A percentile compares a stretch with the other conserved stretches of the same genome.
phyloP scores from a whole-genome alignment of 1,140 invertebrate species.

The Caenorhabditis brenneri region DNA sequence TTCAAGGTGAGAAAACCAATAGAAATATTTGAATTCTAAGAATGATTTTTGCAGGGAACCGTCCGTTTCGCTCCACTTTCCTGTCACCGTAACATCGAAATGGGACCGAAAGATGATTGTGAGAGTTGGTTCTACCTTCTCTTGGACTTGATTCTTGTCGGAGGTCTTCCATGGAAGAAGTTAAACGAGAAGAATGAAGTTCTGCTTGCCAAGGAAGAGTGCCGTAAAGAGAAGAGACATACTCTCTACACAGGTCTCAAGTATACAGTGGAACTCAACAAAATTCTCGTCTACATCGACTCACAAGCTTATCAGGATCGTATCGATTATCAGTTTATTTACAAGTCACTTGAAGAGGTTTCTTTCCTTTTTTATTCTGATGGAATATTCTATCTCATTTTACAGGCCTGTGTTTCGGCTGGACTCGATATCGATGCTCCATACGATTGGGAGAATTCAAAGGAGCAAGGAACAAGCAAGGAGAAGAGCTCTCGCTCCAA shows the following conservation, averaged over 20 bases:
- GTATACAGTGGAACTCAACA: constrained; percentile 29
- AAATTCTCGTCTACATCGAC: constrained; percentile 56
- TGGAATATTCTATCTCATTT: too few species aligned
- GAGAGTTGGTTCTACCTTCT: constrained; percentile 44
- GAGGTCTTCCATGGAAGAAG: constrained; percentile 46
- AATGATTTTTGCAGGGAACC: constrained; percentile 50
- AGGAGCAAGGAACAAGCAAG: background rate
- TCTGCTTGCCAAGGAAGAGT: constrained; percentile 10
- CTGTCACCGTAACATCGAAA: constrained; percentile 39
- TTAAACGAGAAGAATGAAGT: constrained; percentile 1
- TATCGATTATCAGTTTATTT: constrained; percentile 50
- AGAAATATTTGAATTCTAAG: too few species aligned
- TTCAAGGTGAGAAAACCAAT: too few species aligned
- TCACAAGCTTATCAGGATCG: constrained; percentile 45
- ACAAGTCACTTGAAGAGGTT: constrained; percentile 37
- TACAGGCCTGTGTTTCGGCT: constrained; percentile 17
- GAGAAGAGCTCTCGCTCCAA: background rate
- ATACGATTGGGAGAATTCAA: constrained; percentile 57
- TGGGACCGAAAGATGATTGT: constrained; percentile 39
- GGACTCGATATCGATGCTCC: constrained; percentile 55
- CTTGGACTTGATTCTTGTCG: constrained; percentile 43
- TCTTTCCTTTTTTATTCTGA: too few species aligned
- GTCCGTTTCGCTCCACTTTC: constrained; percentile 48
- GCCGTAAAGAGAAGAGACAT: constrained; percentile 34
- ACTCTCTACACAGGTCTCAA: constrained; percentile 35